Conservation (phyloP, 1,140 invertebrate species). For the Pantala flavescens region DNA sequence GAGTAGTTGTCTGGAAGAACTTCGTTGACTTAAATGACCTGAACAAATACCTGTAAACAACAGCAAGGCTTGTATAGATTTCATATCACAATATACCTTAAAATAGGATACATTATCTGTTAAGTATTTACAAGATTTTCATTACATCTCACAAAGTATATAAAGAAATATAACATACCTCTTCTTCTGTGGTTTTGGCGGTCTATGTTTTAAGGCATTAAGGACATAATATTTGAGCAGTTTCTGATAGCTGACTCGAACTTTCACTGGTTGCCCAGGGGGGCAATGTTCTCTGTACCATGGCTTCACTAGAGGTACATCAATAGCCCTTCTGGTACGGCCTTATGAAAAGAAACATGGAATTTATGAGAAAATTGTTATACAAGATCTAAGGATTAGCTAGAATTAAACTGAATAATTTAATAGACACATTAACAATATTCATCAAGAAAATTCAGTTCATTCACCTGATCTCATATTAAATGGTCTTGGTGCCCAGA, state of each 20-base stretch:
- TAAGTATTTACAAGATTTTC: neutral
- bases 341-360: slow-evolving; percentile 33
- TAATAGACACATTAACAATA: too few relatives aligned
- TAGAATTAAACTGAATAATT: slow-evolving; percentile 8
- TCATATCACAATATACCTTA: neutral
- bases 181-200: slow-evolving; percentile 98
- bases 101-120: neutral
- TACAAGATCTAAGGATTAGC: slow-evolving; percentile 13
- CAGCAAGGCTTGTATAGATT: neutral
- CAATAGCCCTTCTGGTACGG: slow-evolving; percentile 78
- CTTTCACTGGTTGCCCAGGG: slow-evolving; percentile 97
- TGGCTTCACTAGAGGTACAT: slow-evolving; percentile 92
- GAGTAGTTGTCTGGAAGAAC: slow-evolving; percentile 98
- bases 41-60: slow-evolving; percentile 65
- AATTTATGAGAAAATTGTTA: neutral
- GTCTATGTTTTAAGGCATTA: slow-evolving; percentile 93
- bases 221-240: slow-evolving; percentile 96
- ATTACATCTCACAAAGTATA: neutral
- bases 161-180: slow-evolving; percentile 42
- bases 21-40: slow-evolving; percentile 99
- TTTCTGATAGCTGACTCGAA: slow-evolving; percentile 98
- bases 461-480: slow-evolving; percentile 77
- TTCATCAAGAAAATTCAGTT: neutral
- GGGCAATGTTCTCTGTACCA: slow-evolving; percentile 99
- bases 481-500: slow-evolving; percentile 97